Evolutionary conservation across 1,140 invertebrate species (phyloP), one percentile per base, ranked within the genome.

Genomic region (Anoplophora glabripennis): DNA sequence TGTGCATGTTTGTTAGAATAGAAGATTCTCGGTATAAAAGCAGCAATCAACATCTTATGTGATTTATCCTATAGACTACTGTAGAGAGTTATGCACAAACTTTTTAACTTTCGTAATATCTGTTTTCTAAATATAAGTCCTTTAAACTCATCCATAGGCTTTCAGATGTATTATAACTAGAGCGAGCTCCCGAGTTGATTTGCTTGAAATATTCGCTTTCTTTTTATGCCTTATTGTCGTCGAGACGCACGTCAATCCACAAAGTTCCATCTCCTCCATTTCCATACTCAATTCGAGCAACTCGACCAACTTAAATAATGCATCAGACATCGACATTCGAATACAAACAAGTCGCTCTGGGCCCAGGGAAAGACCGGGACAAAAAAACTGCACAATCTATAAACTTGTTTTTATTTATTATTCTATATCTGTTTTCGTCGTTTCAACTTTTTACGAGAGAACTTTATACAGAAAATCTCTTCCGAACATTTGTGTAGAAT

Each of bases 341-440:
- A 59, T 59, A 46, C 49, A 46, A 59, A 59, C 47, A 15, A 21
- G 17, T 21, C 14, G 17, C 17, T 9, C 21, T 17, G 17, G 28
- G 17, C 18, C 44, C 17, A 7, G 14, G 11, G 28, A 46, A 46
- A 17, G 3, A 45, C 33, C 33, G 34, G 18, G 33, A 41, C 41
- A 55, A 55, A 52, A 49, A 40, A 56, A 47, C 36, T 52, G 60
- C 55, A 64, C 57, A 64, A 64, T 64, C 62, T 64, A 64, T 60
- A 64, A 62, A 64, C 41, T 53, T 51, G 45, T 52, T 59, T 63
- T 64, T 45, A 45, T 45, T 45, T 45, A 28, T 28, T 28, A 45
- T 56, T 56, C 53, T 52, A 64, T 64, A 64, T 64, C 62, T 64
- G 62, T 56, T 64, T 64, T 52, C 55, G 57, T 59, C 62, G 51